Base-by-base conservation (phyloP, 2,113 vertebrate species). In the Periophthalmus modestus region DNA sequence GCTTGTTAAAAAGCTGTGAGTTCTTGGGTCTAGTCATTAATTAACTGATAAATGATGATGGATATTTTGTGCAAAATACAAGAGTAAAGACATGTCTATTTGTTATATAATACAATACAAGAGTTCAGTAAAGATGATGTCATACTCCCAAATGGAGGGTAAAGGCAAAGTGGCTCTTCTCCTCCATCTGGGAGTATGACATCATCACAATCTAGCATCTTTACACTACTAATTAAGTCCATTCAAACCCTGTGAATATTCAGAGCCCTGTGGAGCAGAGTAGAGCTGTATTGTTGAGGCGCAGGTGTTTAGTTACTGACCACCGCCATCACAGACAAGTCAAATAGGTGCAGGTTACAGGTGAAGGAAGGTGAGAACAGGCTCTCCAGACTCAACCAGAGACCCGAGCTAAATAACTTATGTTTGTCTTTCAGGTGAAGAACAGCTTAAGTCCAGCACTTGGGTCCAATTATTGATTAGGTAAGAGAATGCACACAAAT, bases 281-380 rank as follows among this genome's bases (percentile, higher is more conserved):
- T 28, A 63, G 39, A 43, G 39, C 7, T 81, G 52, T 75, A 72
- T 86, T 77, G 75, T 75, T 69, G 46, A 73, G 77, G 67, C 80
- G 77, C 84, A 75, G 75, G 84, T 90, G 86, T 87, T 79, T 36
- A 50, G 86, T 91, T 88, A 77, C 88, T 75, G 82, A 84, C 88
- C 88, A 79, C 88, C 88, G 77, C 89, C 85, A 57, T 74, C 55
- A 70, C 77, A 47, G 70, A 73, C 59, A 2, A 34, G 74, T 77
- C 78, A 74, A 12, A 66, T 80, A 71, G 87, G 84, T 90, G 75
- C 82, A 82, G 81, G 77, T 91, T 89, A 85, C 88, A 75, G 71
- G 82, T 43, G 39, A 43, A 43, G 39, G 85, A 91, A 90, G 85
- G 87, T 73, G 87, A 91, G 88, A 86, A 82, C 69, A 86, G 85